Percentiles rank a stretch among this genome's conserved stretches.
phyloP scores from a whole-genome alignment of 1,140 invertebrate genomes.

The Lepidurus arcticus region DNA sequence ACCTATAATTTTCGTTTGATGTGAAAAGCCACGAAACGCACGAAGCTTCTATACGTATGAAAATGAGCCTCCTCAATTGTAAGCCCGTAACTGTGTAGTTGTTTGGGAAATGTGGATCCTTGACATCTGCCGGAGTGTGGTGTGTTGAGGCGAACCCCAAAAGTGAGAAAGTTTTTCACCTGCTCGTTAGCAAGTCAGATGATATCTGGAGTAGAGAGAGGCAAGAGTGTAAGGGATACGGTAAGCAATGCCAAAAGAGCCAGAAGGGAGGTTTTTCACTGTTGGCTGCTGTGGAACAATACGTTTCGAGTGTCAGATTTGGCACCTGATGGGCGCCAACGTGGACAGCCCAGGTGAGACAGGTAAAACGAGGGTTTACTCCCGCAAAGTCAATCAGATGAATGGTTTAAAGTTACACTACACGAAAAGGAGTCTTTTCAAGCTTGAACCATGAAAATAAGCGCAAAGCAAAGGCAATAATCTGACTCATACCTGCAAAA shows the following conservation, averaged over 20 bases:
- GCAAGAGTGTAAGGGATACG: background rate
- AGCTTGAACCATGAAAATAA: too few relatives aligned
- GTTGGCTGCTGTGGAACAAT: background rate
- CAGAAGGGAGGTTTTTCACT: conserved; percentile 6
- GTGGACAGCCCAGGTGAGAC: conserved; percentile 7
- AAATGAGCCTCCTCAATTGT: too few relatives aligned
- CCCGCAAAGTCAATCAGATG: background rate
- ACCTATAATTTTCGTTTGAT: background rate
- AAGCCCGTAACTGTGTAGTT: too few relatives aligned
- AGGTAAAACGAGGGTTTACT: conserved; percentile 4
- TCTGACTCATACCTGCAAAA: too few relatives aligned
- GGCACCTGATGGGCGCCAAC: conserved; percentile 20
- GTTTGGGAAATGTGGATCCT: background rate
- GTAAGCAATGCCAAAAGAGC: background rate
- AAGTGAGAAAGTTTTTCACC: conserved; percentile 19
- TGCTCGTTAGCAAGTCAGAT: conserved; percentile 21
- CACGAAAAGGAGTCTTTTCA: background rate
- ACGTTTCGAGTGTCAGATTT: conserved; percentile 15
- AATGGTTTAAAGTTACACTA: background rate
- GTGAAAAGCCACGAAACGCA: too few relatives aligned
- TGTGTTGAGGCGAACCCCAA: background rate
- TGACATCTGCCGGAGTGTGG: background rate
- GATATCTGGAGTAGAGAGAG: background rate
- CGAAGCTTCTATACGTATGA: too few relatives aligned
- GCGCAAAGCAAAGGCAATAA: too few relatives aligned